Evolutionary conservation across 2,888 invertebrate genomes (phyloP).

Genomic region (Agelastica alni): DNA sequence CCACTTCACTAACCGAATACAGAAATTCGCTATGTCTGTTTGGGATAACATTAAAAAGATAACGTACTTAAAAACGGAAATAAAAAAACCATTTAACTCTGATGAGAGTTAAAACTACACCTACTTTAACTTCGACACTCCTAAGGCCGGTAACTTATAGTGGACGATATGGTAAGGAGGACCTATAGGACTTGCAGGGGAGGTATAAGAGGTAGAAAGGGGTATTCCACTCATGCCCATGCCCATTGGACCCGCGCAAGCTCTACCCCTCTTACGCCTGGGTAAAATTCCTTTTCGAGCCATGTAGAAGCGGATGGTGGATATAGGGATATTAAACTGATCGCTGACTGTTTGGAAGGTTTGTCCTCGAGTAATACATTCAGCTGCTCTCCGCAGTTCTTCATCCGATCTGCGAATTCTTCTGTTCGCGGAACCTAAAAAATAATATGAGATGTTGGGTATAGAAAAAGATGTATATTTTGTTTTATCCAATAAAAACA

Average conservation of each 20-base stretch:
- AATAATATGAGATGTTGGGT: background rate
- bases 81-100: background rate
- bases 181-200: conserved; percentile 67
- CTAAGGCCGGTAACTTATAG: conserved; percentile 70
- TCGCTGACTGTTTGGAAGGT: conserved; percentile 88
- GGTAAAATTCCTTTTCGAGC: conserved; percentile 83
- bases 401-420: conserved; percentile 77
- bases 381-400: conserved; percentile 78
- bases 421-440: conserved; percentile 47
- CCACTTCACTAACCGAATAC: too few relatives aligned
- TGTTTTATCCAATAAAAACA: background rate
- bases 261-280: conserved; percentile 74
- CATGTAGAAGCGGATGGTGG: conserved; percentile 87
- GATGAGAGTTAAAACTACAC: conserved; percentile 16
- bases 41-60: too few relatives aligned
- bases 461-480: background rate
- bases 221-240: conserved; percentile 41
- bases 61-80: background rate
- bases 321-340: conserved; percentile 86
- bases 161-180: conserved; percentile 79
- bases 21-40: too few relatives aligned
- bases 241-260: conserved; percentile 59
- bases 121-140: conserved; percentile 59
- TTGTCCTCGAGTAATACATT: conserved; percentile 83
- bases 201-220: conserved; percentile 50